A percentile compares a stretch with the other conserved stretches of the same genome.
Evolutionary conservation across 1,140 invertebrate species (phyloP).

Genomic region (Eriosoma lanigerum): DNA sequence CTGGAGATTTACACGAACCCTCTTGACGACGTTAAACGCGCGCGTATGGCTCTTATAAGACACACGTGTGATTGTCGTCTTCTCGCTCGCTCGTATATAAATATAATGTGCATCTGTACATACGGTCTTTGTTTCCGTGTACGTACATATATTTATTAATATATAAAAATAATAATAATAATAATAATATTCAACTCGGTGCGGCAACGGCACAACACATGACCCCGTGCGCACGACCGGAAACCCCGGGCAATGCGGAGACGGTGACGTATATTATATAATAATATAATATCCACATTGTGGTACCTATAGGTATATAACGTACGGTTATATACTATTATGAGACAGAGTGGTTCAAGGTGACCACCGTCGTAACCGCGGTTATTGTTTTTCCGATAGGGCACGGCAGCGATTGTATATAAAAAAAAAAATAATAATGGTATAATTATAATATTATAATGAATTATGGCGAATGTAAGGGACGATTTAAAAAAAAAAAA

Average conservation of each 20-base stretch:
- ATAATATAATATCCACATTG: too few relatives aligned
- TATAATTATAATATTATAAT: too few relatives aligned
- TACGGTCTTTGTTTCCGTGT: slow-evolving; percentile 15
- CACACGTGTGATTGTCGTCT: slow-evolving; percentile 17
- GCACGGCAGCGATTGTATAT: neutral
- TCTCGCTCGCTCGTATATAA: neutral
- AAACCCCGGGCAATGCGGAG: neutral
- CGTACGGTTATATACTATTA: neutral
- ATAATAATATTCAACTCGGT: too few relatives aligned
- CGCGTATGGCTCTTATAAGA: neutral
- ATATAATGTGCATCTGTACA: neutral
- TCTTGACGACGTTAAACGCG: neutral
- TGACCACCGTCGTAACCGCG: too few relatives aligned
- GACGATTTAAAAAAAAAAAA: too few relatives aligned
- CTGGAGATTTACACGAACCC: slow-evolving; percentile 16
- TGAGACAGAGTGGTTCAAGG: neutral
- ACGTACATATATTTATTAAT: neutral
- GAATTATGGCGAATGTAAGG: too few relatives aligned
- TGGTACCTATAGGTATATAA: too few relatives aligned
- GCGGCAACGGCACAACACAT: slow-evolving; percentile 15
- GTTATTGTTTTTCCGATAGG: neutral
- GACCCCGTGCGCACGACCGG: slow-evolving; percentile 29
- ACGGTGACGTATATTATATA: neutral
- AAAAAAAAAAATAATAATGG: too few relatives aligned
- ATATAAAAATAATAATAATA: too few relatives aligned